Base-by-base conservation (phyloP, 2,797 vertebrate genomes). In the Gallinago nigripennis region DNA sequence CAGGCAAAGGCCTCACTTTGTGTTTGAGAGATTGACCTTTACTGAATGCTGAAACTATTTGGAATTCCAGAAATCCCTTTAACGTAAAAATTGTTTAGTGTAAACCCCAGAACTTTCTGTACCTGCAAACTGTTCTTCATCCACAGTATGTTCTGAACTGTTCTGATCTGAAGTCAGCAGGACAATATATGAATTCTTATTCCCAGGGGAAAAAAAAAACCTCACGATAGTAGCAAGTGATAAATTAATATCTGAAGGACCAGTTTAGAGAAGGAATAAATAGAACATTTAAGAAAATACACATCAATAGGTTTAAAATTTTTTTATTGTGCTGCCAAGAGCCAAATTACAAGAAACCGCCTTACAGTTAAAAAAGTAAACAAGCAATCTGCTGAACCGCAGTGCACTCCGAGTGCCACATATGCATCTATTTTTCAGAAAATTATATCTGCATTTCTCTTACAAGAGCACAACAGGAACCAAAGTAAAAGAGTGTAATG, bases 401-500 rank as follows among this genome's bases (percentile, higher is more conserved):
- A 95, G 97, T 97, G 98, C 98, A 98, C 98, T 98, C 98, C 97
- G 70, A 99, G 98, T 98, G 98, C 98, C 98, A 98, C 98, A 98
- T 98, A 98, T 97, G 98, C 97, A 97, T 98, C 97, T 98, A 98
- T 98, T 98, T 97, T 97, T 98, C 98, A 98, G 98, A 98, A 98
- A 98, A 98, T 98, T 97, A 97, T 97, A 98, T 98, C 97, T 98
- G 97, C 98, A 98, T 98, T 98, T 98, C 97, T 98, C 98, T 98
- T 98, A 98, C 98, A 99, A 98, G 97, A 98, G 98, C 98, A 98
- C 98, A 98, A 98, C 98, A 98, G 97, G 97, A 98, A 98, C 98
- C 98, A 98, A 98, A 98, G 98, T 98, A 98, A 98, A 98, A 98
- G 98, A 98, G 97, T 98, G 98, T 97, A 98, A 98, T 98, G 98